Evolutionary conservation across 2,888 invertebrate species (phyloP).

Genomic region (Sipha maydis): DNA sequence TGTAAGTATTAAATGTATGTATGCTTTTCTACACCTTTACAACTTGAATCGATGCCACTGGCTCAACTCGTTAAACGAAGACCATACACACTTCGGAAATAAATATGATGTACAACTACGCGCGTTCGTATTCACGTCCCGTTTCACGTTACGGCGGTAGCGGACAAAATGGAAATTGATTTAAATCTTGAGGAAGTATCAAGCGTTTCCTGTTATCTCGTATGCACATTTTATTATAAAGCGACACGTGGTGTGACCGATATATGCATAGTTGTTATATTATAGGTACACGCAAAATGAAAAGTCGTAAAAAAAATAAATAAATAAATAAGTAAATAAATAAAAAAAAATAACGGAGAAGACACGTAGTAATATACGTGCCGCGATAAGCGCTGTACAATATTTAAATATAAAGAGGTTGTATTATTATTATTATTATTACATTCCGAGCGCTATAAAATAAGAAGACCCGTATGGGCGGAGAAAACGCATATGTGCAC

Average conservation of each 20-base stretch:
- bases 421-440: neutral
- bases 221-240: no score
- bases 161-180: neutral
- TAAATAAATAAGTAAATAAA: no score
- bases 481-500: neutral
- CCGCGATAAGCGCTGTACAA: neutral
- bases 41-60: no score
- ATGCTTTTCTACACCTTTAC: no score
- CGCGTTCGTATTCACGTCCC: no score
- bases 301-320: neutral
- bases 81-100: no score
- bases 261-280: no score
- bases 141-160: neutral
- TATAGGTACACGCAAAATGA: no score
- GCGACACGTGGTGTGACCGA: no score
- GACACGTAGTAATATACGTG: neutral
- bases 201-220: neutral
- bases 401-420: neutral
- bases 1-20: no score
- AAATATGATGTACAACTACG: no score
- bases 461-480: neutral
- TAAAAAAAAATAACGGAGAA: neutral
- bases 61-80: no score
- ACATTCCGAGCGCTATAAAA: neutral
- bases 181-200: neutral